Evolutionary conservation across 1,140 invertebrate species (phyloP).

Genomic region (Neuroterus valhalla): DNA sequence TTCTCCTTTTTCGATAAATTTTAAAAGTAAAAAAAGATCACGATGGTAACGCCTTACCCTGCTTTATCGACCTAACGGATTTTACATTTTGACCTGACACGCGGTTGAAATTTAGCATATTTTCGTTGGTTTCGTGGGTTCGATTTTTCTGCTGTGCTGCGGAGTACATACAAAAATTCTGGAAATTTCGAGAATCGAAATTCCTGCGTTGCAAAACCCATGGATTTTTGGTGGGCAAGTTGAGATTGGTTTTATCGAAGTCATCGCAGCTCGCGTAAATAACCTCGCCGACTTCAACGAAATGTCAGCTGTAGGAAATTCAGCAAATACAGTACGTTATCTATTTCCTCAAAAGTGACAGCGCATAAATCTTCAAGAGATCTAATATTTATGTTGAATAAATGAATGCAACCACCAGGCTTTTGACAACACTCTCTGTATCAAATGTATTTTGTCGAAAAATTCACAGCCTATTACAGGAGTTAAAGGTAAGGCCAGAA

Average conservation of each 20-base stretch:
- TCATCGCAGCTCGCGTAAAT: background rate
- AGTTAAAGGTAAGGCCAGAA: constrained; percentile 59
- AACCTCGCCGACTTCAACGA: background rate
- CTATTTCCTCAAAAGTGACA: constrained; percentile 28
- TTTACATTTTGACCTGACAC: background rate
- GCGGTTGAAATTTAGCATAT: background rate
- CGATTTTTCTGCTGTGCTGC: too few species aligned
- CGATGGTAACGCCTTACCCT: background rate
- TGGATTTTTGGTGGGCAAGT: background rate
- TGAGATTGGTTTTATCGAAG: too few species aligned
- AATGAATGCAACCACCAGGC: constrained; percentile 62
- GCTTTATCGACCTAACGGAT: constrained; percentile 31
- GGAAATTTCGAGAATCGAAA: background rate
- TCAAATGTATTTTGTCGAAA: constrained; percentile 56
- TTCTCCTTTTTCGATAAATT: background rate
- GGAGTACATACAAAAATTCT: too few species aligned
- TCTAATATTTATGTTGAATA: constrained; percentile 47
- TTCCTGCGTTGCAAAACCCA: background rate
- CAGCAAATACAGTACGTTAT: constrained; percentile 15
- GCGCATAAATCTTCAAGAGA: background rate
- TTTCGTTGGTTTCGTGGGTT: background rate
- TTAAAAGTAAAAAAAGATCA: background rate
- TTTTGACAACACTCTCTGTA: constrained; percentile 57
- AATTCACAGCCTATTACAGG: constrained; percentile 46
- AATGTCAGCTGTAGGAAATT: constrained; percentile 32